Base-by-base conservation (phyloP, 2,113 vertebrate genomes). In the Alectura lathami region DNA sequence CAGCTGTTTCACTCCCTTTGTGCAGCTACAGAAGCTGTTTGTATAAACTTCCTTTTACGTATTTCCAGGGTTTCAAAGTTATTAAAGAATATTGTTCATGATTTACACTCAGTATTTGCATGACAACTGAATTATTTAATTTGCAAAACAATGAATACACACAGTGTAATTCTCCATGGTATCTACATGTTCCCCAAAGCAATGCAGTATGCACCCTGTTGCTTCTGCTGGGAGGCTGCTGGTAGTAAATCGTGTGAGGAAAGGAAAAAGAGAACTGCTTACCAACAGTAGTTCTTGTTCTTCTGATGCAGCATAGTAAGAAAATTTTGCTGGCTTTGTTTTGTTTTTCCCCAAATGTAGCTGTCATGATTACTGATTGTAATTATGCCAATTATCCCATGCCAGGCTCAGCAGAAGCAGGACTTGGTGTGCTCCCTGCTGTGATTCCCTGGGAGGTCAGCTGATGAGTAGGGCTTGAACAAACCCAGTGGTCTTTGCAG, bases 1-100 rank as follows among this genome's bases (percentile, higher is more conserved):
- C 91, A 94, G 84, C 91, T 91, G 38, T 62, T 87, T 79, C 29
- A 9, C 82, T 92, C 45, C 63, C 67, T 85, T 77, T 29, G 5
- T 50, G 78, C 69, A 87, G 48, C 36, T 91, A 42, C 70, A 43
- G 82, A 77, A 92, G 78, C 70, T 83, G 86, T 93, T 94, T 89
- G 82, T 60, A 87, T 69, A 74, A 96, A 80, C 54, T 80, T 78
- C 78, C 54, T 91, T 80, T 83, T 70, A 69, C 17, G 0, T 38
- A 50, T 62, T 87, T 76, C 63, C 80, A 8, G 7, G 42, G 57
- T 85, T 94, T 89, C 57, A n/a, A 17, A 91, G 63, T 79, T 62
- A 68, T n/a, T 62, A 2, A 85, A 62, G 70, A 48, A 24, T 53
- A 38, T 23, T 84, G 21, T 82, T 89, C 57, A 9, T 79, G 6